These are phyloP conservation scores for Neomorphus geoffroyi DNA, from an alignment of 2,797 vertebrate genomes.

Conservation along the genomic window DNA sequence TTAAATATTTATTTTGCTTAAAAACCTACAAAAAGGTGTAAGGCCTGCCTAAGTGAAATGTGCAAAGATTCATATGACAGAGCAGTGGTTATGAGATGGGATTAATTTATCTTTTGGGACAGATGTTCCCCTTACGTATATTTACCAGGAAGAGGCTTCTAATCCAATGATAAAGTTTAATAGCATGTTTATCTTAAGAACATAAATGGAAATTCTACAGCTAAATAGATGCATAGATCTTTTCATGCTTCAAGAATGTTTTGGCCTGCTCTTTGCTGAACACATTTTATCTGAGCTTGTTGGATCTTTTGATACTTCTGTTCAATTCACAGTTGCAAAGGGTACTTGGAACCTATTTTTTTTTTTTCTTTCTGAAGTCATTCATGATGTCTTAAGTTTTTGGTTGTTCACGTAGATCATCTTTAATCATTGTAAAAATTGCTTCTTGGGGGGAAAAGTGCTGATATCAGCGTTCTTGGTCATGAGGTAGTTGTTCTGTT, in stretches of 20 bases:
- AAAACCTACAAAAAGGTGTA: neutral
- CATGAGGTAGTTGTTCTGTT: neutral
- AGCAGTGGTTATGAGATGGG: neutral
- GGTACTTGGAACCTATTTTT: neutral
- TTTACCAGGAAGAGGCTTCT: neutral
- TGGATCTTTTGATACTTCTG: neutral
- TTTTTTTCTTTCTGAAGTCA: neutral
- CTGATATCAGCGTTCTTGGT: neutral
- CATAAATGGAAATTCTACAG: neutral
- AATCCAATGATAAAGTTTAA: neutral
- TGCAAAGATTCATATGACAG: neutral
- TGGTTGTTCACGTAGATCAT: neutral
- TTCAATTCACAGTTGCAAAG: neutral
- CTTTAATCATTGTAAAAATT: neutral
- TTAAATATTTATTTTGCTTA: neutral
- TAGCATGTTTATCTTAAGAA: neutral
- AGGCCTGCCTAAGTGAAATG: neutral
- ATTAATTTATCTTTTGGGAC: neutral
- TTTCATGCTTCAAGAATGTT: neutral
- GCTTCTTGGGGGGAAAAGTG: neutral
- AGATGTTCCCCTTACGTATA: accelerated
- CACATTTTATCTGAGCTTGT: neutral
- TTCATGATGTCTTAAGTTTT: neutral
- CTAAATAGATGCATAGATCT: neutral
- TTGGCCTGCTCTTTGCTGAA: neutral